Base-by-base conservation (phyloP, 1,140 invertebrate species). In the Chironomus tepperi region DNA sequence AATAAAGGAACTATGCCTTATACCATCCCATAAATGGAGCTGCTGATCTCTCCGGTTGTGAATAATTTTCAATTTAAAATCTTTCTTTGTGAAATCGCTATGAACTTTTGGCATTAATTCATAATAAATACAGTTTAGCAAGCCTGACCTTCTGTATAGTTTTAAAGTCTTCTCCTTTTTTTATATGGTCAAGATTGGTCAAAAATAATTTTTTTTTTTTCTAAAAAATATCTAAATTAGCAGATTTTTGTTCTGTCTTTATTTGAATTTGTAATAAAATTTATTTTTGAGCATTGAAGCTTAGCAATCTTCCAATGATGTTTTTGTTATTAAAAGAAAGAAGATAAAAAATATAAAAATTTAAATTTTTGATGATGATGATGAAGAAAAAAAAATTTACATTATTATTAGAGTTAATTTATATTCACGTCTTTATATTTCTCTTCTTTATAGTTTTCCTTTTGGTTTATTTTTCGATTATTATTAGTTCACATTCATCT, bases 401-500 rank as follows among this genome's bases (percentile, higher is more conserved):
- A 15, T 57, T 57, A 57, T 57, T 57, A 57, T 57, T 57, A 57
- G 12, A 57, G 47, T 57, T 57, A 57, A 57, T 57, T 57, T 57
- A 57, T 57, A 57, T 57, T 57, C 47, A 57, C 12, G 47, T 57
- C 47, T 57, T 47, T 57, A 2, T 34, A 34, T 34, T 5, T 34
- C 5, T 34, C 24, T 34, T 2, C 24, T 34, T 34, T 34, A 34
- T 34, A 34, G n/a, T n/a, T 34, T 34, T 34, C 5, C 24, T 5
- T 34, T 34, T 34, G 24, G 24, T 34, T 34, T 34, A 34, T 34
- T 57, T n/a, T 57, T 57, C n/a, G 47, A 57, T 57, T 57, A 57
- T 57, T 57, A 57, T 57, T 57, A 57, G 47, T 57, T n/a, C 47
- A 57, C 47, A 57, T 57, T 57, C 47, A 57, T 57, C 47, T 57